Conservation (phyloP, 2,888 invertebrate species). For the Elaeidobius kamerunicus region DNA sequence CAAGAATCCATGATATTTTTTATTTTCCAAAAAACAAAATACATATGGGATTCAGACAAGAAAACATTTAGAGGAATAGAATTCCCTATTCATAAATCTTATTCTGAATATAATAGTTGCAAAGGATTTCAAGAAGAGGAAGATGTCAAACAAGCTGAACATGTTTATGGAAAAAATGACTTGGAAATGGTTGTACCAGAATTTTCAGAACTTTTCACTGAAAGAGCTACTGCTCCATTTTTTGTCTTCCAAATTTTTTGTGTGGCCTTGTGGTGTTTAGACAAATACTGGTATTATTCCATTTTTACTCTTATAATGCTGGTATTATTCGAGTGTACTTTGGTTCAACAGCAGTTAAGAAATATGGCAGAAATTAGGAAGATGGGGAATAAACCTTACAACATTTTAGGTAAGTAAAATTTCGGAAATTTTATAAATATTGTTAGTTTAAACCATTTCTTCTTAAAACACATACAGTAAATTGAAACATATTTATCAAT, state of each 20-base stretch:
- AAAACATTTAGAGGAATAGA: conserved; percentile 77
- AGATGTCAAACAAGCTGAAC: conserved; percentile 70
- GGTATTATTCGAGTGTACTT: conserved; percentile 93
- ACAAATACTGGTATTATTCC: conserved; percentile 98
- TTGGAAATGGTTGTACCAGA: conserved; percentile 90
- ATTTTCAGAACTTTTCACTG: conserved; percentile 94
- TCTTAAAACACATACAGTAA: too few relatives aligned
- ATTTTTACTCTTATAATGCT: conserved; percentile 95
- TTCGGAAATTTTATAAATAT: too few relatives aligned
- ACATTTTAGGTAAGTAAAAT: conserved; percentile 54
- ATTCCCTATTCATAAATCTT: conserved; percentile 75
- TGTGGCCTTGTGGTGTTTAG: conserved; percentile 97
- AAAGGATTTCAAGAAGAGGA: conserved; percentile 86
- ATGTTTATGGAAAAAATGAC: conserved; percentile 86
- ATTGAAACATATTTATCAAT: too few relatives aligned
- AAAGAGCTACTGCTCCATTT: conserved; percentile 98
- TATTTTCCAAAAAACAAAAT: conserved; percentile 96
- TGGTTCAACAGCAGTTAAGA: conserved; percentile 95
- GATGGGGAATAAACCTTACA: conserved; percentile 98
- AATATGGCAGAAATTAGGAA: conserved; percentile 99
- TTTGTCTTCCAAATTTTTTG: conserved; percentile 99
- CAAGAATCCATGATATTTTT: conserved; percentile 72
- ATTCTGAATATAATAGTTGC: conserved; percentile 73
- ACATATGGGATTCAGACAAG: conserved; percentile 82
- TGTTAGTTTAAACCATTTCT: too few relatives aligned